Evolutionary conservation across 37 sponge, comb jelly and placozoan genomes (phyloP).

Genomic region (Lycopodina hypogea): DNA sequence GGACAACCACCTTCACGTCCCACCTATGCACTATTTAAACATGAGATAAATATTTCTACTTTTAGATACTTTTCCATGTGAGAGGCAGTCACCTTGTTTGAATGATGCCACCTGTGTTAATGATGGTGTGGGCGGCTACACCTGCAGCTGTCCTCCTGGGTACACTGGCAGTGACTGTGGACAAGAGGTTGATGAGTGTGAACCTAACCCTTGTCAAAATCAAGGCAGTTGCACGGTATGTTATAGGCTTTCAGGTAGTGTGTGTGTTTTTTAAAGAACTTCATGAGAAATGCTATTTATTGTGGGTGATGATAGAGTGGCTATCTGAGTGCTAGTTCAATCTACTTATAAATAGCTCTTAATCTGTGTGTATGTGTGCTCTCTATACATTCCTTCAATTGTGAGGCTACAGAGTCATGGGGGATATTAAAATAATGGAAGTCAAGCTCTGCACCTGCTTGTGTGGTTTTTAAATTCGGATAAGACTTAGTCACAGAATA

Average conservation of each 20-base stretch:
- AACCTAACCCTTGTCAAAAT: conserved; percentile 13
- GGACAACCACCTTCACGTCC: neutral
- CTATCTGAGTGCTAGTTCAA: too few relatives aligned
- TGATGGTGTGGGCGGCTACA: conserved; percentile 42
- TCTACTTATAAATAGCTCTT: too few relatives aligned
- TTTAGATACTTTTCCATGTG: conserved; percentile 40
- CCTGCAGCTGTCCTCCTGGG: conserved; percentile 33
- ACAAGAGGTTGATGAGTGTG: conserved; percentile 31
- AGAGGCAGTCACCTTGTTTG: conserved; percentile 20
- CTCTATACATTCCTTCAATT: too few relatives aligned
- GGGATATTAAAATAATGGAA: too few relatives aligned
- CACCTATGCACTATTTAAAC: neutral
- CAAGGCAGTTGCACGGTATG: conserved; percentile 34
- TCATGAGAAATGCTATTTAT: too few relatives aligned
- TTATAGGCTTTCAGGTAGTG: neutral
- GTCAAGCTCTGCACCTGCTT: too few relatives aligned
- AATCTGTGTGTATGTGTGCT: too few relatives aligned
- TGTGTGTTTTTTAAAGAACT: too few relatives aligned
- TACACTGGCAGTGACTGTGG: conserved; percentile 39
- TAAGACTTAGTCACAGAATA: too few relatives aligned
- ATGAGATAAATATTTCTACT: neutral
- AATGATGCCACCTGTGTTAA: conserved; percentile 57
- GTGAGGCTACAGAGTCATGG: too few relatives aligned
- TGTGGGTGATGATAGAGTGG: too few relatives aligned
- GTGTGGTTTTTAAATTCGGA: too few relatives aligned